phyloP scores from a whole-genome alignment of 2,797 vertebrate genomes.

The Tapera naevia region DNA sequence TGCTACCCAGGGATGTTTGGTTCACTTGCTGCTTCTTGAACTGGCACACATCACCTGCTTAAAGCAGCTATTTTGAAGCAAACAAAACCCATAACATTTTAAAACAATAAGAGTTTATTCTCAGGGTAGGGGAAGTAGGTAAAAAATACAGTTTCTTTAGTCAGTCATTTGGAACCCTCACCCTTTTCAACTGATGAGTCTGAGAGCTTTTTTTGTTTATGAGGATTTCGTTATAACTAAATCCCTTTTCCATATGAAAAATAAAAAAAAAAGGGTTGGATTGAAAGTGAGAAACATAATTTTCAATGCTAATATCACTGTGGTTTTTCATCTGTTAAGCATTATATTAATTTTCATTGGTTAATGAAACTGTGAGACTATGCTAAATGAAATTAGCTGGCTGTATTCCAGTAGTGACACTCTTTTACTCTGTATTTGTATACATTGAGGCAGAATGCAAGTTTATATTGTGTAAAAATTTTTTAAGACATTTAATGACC shows the following conservation, averaged over 20 bases:
- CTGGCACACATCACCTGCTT: background rate
- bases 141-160: background rate
- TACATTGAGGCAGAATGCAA: background rate
- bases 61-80: background rate
- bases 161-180: background rate
- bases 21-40: slow-evolving; percentile 28
- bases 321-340: background rate
- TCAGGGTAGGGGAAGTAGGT: background rate
- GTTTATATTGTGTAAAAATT: background rate
- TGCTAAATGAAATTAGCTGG: background rate
- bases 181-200: background rate
- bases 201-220: background rate
- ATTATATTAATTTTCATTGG: background rate
- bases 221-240: background rate
- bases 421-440: background rate
- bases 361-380: background rate
- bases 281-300: background rate
- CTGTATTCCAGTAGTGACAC: background rate
- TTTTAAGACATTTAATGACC: background rate
- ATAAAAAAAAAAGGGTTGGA: background rate
- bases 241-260: background rate
- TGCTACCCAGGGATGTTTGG: background rate
- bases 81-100: background rate
- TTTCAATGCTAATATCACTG: background rate
- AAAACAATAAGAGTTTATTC: background rate